Conservation (phyloP, 2,888 invertebrate species). For the Lordiphosa fenestrarum region DNA sequence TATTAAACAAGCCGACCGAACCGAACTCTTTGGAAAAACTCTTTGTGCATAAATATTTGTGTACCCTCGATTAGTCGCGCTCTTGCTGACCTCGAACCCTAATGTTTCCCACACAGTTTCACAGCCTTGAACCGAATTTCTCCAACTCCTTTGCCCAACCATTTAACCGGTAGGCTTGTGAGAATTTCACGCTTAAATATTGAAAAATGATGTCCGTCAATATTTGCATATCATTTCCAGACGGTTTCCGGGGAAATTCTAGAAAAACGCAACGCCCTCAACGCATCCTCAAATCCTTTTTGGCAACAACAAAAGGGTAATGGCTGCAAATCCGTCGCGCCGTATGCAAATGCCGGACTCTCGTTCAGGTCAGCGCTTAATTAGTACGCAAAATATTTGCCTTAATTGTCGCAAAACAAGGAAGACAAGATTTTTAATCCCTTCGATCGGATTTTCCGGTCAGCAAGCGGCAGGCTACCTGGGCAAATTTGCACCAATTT, state of each 20-base stretch:
- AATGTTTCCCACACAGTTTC: conserved; percentile 27
- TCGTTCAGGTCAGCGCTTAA: conserved; percentile 55
- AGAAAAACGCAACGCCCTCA: conserved; percentile 55
- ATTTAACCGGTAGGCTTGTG: conserved; percentile 10
- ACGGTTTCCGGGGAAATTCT: conserved; percentile 24
- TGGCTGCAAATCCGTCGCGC: conserved; percentile 68
- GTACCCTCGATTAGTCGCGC: conserved; percentile 15
- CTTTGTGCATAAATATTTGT: conserved; percentile 7
- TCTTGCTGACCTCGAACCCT: background rate
- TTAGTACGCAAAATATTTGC: conserved; percentile 78
- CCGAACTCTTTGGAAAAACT: too few relatives aligned
- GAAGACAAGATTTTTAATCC: conserved; percentile 63
- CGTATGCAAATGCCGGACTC: conserved; percentile 55
- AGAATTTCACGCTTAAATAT: conserved; percentile 59
- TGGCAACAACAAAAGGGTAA: conserved; percentile 71
- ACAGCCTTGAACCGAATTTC: conserved; percentile 36
- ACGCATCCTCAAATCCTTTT: conserved; percentile 47
- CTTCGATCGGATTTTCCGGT: conserved; percentile 76
- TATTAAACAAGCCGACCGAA: background rate
- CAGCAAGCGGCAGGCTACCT: conserved; percentile 54
- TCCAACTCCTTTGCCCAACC: conserved; percentile 40
- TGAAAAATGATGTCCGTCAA: conserved; percentile 72
- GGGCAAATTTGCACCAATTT: conserved; percentile 60
- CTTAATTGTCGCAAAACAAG: conserved; percentile 65
- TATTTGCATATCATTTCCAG: conserved; percentile 67